Conservation (phyloP, 2,797 vertebrate species). For the Spondyliosoma cantharus region DNA sequence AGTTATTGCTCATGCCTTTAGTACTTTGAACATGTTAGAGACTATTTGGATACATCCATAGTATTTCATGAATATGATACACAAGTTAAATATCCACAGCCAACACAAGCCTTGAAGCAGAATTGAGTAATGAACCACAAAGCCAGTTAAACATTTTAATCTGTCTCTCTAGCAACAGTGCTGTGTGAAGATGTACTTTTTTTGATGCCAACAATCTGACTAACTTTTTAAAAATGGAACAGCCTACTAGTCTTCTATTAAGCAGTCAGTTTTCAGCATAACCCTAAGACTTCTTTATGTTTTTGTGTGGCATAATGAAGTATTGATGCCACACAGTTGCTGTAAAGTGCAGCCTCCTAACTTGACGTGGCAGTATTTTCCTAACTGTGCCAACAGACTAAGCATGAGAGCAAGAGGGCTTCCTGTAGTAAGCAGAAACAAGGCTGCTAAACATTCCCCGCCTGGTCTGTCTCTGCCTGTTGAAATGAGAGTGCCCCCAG, state of each 20-base stretch:
- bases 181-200: not conserved
- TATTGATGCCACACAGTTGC: not conserved
- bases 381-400: constrained; percentile 68
- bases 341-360: constrained; percentile 37
- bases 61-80: not conserved
- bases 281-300: not conserved
- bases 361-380: constrained; percentile 69
- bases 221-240: not conserved
- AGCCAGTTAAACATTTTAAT: not conserved
- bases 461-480: constrained; percentile 59
- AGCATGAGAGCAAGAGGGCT: constrained; percentile 59
- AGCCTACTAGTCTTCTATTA: not conserved
- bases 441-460: constrained; percentile 71
- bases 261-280: not conserved
- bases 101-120: not conserved
- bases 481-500: constrained; percentile 69
- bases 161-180: not conserved
- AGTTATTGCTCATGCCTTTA: not conserved
- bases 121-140: not conserved
- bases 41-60: not conserved
- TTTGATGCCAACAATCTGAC: not conserved
- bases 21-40: not conserved
- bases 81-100: not conserved
- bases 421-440: constrained; percentile 74
- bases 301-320: not conserved